phyloP scores from a whole-genome alignment of 53 echinoderm and acorn worm genomes.

The Luidia sarsii region DNA sequence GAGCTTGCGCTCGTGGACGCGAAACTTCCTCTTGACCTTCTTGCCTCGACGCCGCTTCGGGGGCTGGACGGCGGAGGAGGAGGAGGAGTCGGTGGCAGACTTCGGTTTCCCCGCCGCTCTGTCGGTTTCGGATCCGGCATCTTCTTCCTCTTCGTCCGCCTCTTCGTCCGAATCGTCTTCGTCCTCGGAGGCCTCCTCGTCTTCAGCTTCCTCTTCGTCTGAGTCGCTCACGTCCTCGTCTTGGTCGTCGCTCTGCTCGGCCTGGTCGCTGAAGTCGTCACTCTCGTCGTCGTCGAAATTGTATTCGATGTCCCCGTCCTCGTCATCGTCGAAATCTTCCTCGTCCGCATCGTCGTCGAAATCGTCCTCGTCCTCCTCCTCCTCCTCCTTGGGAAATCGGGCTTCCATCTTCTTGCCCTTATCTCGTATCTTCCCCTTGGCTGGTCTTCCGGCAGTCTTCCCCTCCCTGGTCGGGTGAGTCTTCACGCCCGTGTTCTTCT shows the following conservation, averaged over 20 bases:
- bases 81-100: background rate
- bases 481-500: background rate
- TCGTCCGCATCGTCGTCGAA: background rate
- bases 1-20: constrained; percentile 4
- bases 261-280: background rate
- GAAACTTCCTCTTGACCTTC: constrained; percentile 27
- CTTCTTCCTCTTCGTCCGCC: background rate
- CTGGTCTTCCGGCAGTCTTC: too few species aligned
- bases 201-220: background rate
- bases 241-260: constrained; percentile 7
- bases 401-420: too few species aligned
- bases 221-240: background rate
- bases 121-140: constrained; percentile 18
- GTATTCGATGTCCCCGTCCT: background rate
- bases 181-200: constrained; percentile 17
- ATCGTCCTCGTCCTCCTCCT: background rate
- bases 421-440: too few species aligned
- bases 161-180: constrained; percentile 20
- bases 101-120: background rate
- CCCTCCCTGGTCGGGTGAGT: background rate
- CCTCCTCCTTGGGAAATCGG: too few species aligned
- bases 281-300: constrained; percentile 10
- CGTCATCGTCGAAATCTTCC: background rate
- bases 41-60: constrained; percentile 17
- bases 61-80: background rate